phyloP scores from a whole-genome alignment of 2,888 invertebrate genomes.

The Ornithoptera alexandrae region DNA sequence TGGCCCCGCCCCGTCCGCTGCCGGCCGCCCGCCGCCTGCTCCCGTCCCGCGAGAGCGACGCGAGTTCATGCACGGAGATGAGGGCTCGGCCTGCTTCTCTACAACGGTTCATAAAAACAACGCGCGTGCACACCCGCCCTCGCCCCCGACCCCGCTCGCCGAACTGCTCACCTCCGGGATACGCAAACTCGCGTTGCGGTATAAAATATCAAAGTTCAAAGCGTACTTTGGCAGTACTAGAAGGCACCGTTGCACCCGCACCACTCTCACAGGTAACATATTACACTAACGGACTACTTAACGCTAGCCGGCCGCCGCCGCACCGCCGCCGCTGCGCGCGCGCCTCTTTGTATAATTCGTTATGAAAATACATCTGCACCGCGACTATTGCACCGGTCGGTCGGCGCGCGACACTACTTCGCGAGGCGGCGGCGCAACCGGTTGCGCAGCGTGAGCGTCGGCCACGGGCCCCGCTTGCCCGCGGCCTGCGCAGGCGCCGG shows the following conservation, averaged over 20 bases:
- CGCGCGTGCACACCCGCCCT: not conserved
- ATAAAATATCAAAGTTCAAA: slow-evolving; percentile 44
- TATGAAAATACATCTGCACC: no score
- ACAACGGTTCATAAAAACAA: no score
- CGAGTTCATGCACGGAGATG: not conserved
- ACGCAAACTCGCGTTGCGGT: slow-evolving; percentile 40
- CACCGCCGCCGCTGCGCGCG: no score
- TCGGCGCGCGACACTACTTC: slow-evolving; percentile 48
- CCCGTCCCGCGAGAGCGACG: slow-evolving; percentile 32
- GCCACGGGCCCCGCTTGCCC: slow-evolving; percentile 39
- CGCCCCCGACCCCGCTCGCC: not conserved
- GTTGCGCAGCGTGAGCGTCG: slow-evolving; percentile 60
- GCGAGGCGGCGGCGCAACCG: slow-evolving; percentile 67
- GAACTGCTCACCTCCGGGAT: slow-evolving; percentile 60
- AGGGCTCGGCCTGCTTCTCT: not conserved
- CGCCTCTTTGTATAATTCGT: no score
- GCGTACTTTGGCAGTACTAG: slow-evolving; percentile 58
- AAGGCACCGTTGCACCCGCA: slow-evolving; percentile 52
- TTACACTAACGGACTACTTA: not conserved
- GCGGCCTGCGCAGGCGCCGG: slow-evolving; percentile 46
- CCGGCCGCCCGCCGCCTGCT: slow-evolving; percentile 15
- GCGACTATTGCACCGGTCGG: slow-evolving; percentile 16
- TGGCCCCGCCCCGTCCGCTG: no score
- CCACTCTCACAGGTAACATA: slow-evolving; percentile 45
- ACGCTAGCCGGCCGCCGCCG: slow-evolving; percentile 23